phyloP scores from a whole-genome alignment of 2,797 vertebrate species.

The Prionace glauca region DNA sequence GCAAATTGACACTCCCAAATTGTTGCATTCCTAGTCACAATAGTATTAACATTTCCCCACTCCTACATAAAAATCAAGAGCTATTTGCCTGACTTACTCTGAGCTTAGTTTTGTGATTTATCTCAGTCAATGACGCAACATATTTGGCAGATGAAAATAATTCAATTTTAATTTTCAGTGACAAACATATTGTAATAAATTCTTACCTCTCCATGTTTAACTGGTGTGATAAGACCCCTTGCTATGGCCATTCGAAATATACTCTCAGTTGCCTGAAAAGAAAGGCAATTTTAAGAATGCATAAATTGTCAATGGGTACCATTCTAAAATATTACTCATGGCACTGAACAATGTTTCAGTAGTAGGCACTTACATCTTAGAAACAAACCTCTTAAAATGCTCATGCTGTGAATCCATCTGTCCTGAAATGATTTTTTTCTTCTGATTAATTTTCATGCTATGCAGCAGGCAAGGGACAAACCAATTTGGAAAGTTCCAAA shows the following conservation, averaged over 20 bases:
- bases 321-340: not conserved
- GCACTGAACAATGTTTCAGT: not conserved
- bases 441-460: not conserved
- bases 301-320: not conserved
- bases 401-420: not conserved
- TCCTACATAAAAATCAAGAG: not conserved
- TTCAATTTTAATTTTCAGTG: not conserved
- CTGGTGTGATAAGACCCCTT: slow-evolving; percentile 64
- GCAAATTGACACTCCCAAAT: not conserved
- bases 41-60: too few relatives aligned
- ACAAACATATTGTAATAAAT: slow-evolving; percentile 24
- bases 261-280: slow-evolving; percentile 63
- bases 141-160: not conserved
- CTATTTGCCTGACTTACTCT: not conserved
- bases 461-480: not conserved
- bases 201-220: slow-evolving; percentile 71
- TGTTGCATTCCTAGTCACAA: not conserved
- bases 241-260: slow-evolving; percentile 69
- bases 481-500: not conserved
- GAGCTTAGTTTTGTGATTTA: not conserved
- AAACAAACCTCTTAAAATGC: not conserved
- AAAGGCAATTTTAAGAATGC: slow-evolving; percentile 29
- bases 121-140: not conserved
- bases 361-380: not conserved
- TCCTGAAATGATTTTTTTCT: not conserved